Percentiles rank a stretch among this genome's conserved stretches.
phyloP scores from a whole-genome alignment of 2,113 vertebrate genomes.

The Caretta caretta region DNA sequence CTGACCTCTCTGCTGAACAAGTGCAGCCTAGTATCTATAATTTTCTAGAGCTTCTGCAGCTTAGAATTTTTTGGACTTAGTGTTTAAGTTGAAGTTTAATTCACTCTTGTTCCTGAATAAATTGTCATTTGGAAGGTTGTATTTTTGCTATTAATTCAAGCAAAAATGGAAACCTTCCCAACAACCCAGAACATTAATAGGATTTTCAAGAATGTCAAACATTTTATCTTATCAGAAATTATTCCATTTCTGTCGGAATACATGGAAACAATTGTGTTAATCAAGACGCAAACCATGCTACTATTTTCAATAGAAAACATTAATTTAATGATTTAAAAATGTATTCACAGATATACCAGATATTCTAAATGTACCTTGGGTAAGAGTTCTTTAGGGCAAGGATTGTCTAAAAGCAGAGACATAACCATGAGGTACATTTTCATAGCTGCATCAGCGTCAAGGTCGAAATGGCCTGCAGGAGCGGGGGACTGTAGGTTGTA shows the following conservation, averaged over 20 bases:
- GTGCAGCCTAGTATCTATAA: neutral
- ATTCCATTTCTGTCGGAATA: neutral
- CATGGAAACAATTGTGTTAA: neutral
- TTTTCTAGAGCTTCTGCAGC: neutral
- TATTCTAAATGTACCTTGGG: fast-evolving
- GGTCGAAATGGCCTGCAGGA: neutral
- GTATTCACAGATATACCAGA: fast-evolving
- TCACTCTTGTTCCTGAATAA: neutral
- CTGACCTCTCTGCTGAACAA: neutral
- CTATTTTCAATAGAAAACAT: neutral
- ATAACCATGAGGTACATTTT: neutral
- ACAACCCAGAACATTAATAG: fast-evolving
- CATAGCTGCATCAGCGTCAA: neutral
- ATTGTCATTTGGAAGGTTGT: neutral
- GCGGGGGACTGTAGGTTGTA: neutral
- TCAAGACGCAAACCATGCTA: neutral
- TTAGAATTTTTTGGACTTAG: neutral
- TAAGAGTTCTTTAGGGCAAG: neutral
- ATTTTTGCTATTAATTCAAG: neutral
- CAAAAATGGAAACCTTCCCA: neutral
- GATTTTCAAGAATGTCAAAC: neutral
- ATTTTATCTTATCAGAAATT: neutral
- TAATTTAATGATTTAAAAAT: neutral
- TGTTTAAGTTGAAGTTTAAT: neutral
- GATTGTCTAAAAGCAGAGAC: neutral